Evolutionary conservation across 2,797 vertebrate genomes (phyloP).

Genomic region (Smutsia temminckii): DNA sequence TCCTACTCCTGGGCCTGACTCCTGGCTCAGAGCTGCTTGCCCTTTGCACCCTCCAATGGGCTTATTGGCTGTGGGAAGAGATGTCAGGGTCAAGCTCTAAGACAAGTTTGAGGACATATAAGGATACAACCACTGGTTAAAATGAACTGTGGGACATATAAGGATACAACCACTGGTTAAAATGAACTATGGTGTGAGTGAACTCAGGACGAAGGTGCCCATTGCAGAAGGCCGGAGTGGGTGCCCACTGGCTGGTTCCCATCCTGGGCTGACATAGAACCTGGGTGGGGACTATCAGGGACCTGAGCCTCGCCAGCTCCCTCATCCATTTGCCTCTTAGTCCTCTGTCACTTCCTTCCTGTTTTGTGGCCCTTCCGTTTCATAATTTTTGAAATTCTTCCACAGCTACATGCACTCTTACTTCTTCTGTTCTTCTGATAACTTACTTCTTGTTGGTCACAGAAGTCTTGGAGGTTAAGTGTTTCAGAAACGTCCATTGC

Average conservation of each 20-base stretch:
- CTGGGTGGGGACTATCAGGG: not conserved
- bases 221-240: not conserved
- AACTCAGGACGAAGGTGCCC: not conserved
- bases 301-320: not conserved
- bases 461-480: not conserved
- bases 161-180: not conserved
- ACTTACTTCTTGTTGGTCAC: not conserved
- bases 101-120: not conserved
- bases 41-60: not conserved
- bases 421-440: not conserved
- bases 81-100: not conserved
- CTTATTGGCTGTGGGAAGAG: not conserved
- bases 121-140: not conserved
- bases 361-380: not conserved
- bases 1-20: not conserved
- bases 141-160: not conserved
- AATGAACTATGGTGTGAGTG: not conserved
- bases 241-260: too few relatives aligned
- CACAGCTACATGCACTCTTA: not conserved
- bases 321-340: not conserved
- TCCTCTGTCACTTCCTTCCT: constrained; percentile 2
- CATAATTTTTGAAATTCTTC: not conserved
- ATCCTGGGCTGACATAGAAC: not conserved
- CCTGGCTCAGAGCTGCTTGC: not conserved
- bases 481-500: not conserved